Base-by-base conservation (phyloP, 2,888 invertebrate species). In the Muschampia plurimacula region DNA sequence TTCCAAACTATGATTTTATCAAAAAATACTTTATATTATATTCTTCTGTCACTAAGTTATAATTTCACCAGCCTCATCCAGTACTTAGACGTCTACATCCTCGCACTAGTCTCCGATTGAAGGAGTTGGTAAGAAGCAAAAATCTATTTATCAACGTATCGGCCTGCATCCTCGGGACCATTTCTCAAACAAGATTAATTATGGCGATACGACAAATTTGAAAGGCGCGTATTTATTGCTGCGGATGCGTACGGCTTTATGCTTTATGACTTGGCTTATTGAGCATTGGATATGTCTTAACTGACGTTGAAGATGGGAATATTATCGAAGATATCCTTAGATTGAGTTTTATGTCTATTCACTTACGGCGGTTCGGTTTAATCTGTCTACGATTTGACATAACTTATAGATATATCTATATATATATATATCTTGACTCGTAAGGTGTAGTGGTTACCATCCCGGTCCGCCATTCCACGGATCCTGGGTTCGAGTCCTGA, bases 131-230 rank as follows among this genome's bases (percentile, higher is more conserved):
- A 84, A 85, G 86, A 83, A 86, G 89, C 88, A 90, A 88, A 88
- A 89, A 90, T 90, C 90, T 89, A 92, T 92, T 92, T 89, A 91
- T 92, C 92, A 91, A 89, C 87, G 89, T 89, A 92, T 91, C 88
- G 88, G 84, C 80, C 86, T 89, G 89, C 89, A 90, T 88, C 84
- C 79, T 81, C 69, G 76, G 74, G 78, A 76, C 86, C 89, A 89
- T 91, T 91, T 90, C 87, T 90, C 90, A 90, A 85, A 83, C 81
- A 86, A 90, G 91, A 92, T 92, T 91, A 90, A 92, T 92, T 92
- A 89, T 83, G 72, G 67, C 55, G 72, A 46, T 52, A 67, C 60
- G 62, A 72, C 62, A 67, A 85, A 85, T 87, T 80, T 85, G 85
- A 84, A 83, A 80, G 82, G 78, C 70, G 80, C 81, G 81, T 85